Evolutionary conservation across 2,888 invertebrate species (phyloP).

Genomic region (Cryptus viduatorius): DNA sequence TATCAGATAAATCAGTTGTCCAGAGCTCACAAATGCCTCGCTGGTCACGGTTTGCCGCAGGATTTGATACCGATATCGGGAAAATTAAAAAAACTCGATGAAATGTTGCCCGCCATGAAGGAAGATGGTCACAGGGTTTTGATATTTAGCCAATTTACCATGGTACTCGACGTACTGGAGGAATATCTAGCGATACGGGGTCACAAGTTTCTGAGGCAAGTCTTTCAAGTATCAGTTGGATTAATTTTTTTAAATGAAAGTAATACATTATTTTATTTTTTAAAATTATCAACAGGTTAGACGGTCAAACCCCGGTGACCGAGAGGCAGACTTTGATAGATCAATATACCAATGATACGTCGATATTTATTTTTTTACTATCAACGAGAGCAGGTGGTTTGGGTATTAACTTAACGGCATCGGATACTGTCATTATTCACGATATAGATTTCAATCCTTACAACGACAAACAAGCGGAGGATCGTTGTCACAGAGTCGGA

Average conservation of each 20-base stretch:
- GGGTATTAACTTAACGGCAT: conserved; percentile 97
- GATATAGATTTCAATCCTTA: conserved; percentile 99
- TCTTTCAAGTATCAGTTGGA: conserved; percentile 25
- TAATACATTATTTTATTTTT: conserved; percentile 11
- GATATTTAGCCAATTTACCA: conserved; percentile 98
- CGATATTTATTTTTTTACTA: conserved; percentile 95
- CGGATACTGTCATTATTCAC: conserved; percentile 98
- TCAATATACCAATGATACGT: conserved; percentile 91
- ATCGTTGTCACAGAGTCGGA: conserved; percentile 90
- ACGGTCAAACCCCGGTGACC: conserved; percentile 95
- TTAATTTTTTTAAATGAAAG: background rate
- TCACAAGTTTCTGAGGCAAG: conserved; percentile 88
- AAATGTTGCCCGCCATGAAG: conserved; percentile 91
- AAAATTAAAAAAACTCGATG: conserved; percentile 93
- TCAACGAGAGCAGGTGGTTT: conserved; percentile 98
- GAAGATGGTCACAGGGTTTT: conserved; percentile 92
- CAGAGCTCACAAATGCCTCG: conserved; percentile 88
- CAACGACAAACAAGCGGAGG: conserved; percentile 99
- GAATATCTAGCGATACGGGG: conserved; percentile 92
- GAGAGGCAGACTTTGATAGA: conserved; percentile 96
- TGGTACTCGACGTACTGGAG: conserved; percentile 97
- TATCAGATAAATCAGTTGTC: conserved; percentile 95
- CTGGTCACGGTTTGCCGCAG: conserved; percentile 88
- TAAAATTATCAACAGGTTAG: conserved; percentile 87
- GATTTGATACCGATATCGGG: conserved; percentile 93